Percentiles rank a stretch among this genome's conserved stretches.
Conservation (phyloP, 2,113 vertebrate genomes). For the Cephalopholis sonnerati region DNA sequence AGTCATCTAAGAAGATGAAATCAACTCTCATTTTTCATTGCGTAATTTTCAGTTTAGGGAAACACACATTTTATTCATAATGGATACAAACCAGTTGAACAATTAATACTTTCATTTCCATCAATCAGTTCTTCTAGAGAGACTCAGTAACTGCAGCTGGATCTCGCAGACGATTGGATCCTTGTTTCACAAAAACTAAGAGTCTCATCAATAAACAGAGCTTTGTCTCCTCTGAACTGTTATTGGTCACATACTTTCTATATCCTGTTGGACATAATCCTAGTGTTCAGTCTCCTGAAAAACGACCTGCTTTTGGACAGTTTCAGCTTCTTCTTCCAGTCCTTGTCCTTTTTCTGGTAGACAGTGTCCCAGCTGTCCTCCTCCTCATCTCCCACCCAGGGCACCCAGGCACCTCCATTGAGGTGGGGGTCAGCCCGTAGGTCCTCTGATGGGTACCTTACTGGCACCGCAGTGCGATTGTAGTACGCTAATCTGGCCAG, state of each 20-base stretch:
- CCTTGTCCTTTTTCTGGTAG: slow-evolving; percentile 81
- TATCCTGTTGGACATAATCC: slow-evolving; percentile 95
- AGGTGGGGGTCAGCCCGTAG: slow-evolving; percentile 93
- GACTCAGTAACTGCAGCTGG: neutral
- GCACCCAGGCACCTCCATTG: slow-evolving; percentile 95
- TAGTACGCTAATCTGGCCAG: slow-evolving; percentile 90
- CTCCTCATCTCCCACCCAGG: slow-evolving; percentile 93
- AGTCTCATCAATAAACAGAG: neutral
- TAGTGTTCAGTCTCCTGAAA: slow-evolving; percentile 93
- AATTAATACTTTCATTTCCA: neutral
- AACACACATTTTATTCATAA: slow-evolving; percentile 5
- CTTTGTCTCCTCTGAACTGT: neutral
- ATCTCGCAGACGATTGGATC: neutral
- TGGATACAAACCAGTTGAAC: neutral
- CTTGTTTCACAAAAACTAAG: neutral
- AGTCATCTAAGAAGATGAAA: no score
- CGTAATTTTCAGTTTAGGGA: neutral
- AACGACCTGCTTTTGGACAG: slow-evolving; percentile 91
- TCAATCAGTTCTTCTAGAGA: slow-evolving; percentile 5
- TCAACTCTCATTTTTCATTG: neutral
- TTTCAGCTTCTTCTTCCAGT: slow-evolving; percentile 88
- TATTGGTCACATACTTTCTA: slow-evolving; percentile 65
- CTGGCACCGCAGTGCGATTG: slow-evolving; percentile 93
- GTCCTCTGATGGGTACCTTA: slow-evolving; percentile 94
- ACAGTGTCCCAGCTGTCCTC: slow-evolving; percentile 81